Evolutionary conservation across 2,797 vertebrate species (phyloP), one percentile per base, ranked within the genome.

Genomic region (Sibirionetta formosa): DNA sequence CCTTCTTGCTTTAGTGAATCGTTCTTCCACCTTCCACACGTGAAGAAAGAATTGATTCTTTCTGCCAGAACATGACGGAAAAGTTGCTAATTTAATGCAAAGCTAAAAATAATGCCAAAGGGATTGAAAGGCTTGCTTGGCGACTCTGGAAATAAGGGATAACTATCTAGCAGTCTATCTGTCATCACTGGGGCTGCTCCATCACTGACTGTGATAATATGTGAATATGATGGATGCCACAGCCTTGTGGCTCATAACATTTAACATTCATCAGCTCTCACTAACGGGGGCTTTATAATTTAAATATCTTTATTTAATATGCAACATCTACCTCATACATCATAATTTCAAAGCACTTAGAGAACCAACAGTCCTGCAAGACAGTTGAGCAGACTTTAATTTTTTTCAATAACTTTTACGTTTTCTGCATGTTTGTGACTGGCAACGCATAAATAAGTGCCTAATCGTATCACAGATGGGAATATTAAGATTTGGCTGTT

Each of bases 261-360:
- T 98, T 98, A 98, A 97, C 98, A 98, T 98, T 98, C 97, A 98
- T 98, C 97, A 98, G 98, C 98, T 98, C 98, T 98, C 97, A 85
- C 96, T 98, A 98, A 98, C 97, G 97, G 86, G 96, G 97, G 96
- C 97, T 99, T 99, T 99, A 98, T 98, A 98, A 98, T 98, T 99
- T 99, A 99, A 99, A 99, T 99, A 99, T 99, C 98, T 97, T 98
- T 98, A 98, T 98, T 98, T 98, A 98, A 99, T 98, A 99, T 98
- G 98, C 98, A 97, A 98, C 98, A 98, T 98, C 98, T 98, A 98
- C 97, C 98, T 97, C 98, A 98, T 99, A 98, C 98, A 99, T 99
- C 99, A 99, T 99, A 98, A 99, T 99, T 99, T 99, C 98, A 99
- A 99, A 99, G 99, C 99, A 99, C 99, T 99, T 99, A 99, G 98